Evolutionary conservation across 2,888 invertebrate genomes (phyloP).

Genomic region (Hirudinaria manillensis): DNA sequence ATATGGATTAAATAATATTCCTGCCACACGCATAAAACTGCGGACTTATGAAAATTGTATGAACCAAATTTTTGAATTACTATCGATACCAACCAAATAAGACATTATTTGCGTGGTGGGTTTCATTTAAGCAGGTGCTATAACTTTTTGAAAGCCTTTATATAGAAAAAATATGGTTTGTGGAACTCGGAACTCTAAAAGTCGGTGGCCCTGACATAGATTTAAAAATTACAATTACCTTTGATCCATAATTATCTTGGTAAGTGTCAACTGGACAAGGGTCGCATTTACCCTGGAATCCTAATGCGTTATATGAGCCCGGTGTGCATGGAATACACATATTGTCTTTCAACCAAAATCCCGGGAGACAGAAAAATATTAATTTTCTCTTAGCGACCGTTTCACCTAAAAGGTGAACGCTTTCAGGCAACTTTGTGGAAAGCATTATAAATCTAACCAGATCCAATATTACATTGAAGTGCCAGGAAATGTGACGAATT

Average conservation of each 20-base stretch:
- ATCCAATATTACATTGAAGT: constrained; percentile 14
- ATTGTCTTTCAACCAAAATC: constrained; percentile 8
- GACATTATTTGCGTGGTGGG: too few species aligned
- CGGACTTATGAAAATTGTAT: too few species aligned
- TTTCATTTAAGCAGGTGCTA: too few species aligned
- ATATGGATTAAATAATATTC: too few species aligned
- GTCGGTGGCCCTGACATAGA: too few species aligned
- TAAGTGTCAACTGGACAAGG: constrained; percentile 21
- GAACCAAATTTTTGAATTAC: too few species aligned
- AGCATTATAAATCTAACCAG: constrained; percentile 16
- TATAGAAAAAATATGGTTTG: too few species aligned
- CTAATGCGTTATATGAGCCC: constrained; percentile 14
- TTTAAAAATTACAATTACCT: background rate
- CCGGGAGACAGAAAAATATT: constrained; percentile 1
- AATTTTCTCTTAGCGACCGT: constrained; percentile 19
- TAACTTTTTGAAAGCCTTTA: too few species aligned
- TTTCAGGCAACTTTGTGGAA: background rate
- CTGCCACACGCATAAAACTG: too few species aligned
- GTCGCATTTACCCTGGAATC: background rate
- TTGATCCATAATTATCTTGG: constrained; percentile 19
- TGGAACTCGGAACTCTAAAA: too few species aligned
- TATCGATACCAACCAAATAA: too few species aligned
- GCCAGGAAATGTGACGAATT: constrained; percentile 24
- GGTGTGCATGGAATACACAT: constrained; percentile 20
- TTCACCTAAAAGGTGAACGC: background rate